These are phyloP conservation scores for Gymnosoma rotundatum DNA, from an alignment of 2,888 invertebrate genomes.

Conservation along the genomic window DNA sequence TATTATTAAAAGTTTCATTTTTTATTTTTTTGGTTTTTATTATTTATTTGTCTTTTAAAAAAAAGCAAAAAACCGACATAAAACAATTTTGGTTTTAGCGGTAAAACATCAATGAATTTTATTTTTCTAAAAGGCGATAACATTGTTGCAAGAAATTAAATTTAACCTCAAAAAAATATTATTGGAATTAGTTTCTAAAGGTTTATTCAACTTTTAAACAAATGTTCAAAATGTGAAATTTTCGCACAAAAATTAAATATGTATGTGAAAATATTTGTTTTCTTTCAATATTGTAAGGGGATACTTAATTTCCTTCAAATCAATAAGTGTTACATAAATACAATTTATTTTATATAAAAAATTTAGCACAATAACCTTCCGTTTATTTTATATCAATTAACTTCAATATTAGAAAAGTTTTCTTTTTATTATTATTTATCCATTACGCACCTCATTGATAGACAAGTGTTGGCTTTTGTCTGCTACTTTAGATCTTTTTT, in stretches of 20 bases:
- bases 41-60: conserved; percentile 21
- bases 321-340: too few species aligned
- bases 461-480: conserved; percentile 7
- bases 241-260: neutral
- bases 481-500: neutral
- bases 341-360: too few species aligned
- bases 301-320: too few species aligned
- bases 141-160: conserved; percentile 24
- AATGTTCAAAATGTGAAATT: neutral
- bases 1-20: conserved; percentile 17
- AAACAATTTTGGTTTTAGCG: conserved; percentile 48
- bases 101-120: conserved; percentile 55
- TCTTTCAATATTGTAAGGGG: too few species aligned
- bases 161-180: conserved; percentile 17
- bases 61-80: conserved; percentile 8
- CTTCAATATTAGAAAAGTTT: neutral
- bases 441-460: conserved; percentile 28
- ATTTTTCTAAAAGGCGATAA: conserved; percentile 15
- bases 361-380: too few species aligned
- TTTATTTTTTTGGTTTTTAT: conserved; percentile 31
- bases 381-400: too few species aligned
- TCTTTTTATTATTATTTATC: neutral
- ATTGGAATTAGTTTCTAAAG: conserved; percentile 1
- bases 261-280: too few species aligned
- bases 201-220: conserved; percentile 32